Evolutionary conservation across 1,140 invertebrate species (phyloP).

Genomic region (Epicauta chinensis): DNA sequence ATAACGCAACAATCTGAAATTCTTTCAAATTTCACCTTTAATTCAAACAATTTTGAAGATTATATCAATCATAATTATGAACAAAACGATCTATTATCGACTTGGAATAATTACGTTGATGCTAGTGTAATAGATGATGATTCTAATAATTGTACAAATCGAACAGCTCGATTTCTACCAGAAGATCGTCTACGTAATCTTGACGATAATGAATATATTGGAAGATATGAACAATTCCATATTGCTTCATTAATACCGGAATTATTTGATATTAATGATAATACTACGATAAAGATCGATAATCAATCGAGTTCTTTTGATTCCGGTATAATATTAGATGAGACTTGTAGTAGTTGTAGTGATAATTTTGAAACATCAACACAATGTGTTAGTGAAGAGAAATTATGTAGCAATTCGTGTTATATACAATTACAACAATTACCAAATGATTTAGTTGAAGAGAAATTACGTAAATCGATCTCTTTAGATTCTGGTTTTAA

Average conservation of each 20-base stretch:
- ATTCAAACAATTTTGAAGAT: background rate
- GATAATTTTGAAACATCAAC: no score
- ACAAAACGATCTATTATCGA: background rate
- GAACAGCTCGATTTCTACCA: constrained; percentile 2
- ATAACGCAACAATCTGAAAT: no score
- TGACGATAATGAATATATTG: constrained; percentile 9
- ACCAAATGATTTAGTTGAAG: no score
- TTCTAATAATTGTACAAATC: background rate
- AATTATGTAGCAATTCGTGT: no score
- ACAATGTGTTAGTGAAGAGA: no score
- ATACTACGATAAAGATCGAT: no score
- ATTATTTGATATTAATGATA: background rate
- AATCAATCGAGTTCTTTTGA: no score
- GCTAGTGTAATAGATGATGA: background rate
- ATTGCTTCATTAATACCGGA: constrained; percentile 1
- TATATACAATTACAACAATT: no score
- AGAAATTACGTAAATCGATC: no score
- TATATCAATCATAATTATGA: constrained; percentile 9
- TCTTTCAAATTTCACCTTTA: constrained; percentile 2
- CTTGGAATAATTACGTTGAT: constrained; percentile 3
- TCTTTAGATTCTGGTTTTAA: no score
- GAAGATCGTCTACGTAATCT: background rate
- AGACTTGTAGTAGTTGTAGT: no score
- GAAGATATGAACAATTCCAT: constrained; percentile 7
- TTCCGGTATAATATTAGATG: no score